Conservation (phyloP, 1,140 invertebrate genomes). For the Episyrphus balteatus region DNA sequence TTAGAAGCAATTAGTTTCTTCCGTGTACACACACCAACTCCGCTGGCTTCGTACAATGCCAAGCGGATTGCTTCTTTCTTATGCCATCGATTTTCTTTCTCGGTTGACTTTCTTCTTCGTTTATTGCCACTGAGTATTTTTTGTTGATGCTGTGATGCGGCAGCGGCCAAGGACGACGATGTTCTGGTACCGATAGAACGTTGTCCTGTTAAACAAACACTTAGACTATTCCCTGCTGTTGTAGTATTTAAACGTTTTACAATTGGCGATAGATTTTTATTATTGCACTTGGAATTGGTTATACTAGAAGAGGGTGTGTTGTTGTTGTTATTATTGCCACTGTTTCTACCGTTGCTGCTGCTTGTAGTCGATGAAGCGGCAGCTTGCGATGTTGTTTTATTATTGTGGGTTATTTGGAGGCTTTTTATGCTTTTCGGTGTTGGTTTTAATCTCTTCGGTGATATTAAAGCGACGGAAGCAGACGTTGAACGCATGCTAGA, state of each 20-base stretch:
- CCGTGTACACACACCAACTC: too few relatives aligned
- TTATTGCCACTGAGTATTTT: background rate
- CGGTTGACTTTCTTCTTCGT: too few relatives aligned
- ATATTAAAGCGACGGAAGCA: background rate
- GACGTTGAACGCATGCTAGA: conserved; percentile 6
- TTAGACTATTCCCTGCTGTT: too few relatives aligned
- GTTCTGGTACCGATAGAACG: background rate
- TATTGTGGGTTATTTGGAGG: background rate
- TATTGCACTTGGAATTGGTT: background rate
- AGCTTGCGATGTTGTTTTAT: background rate
- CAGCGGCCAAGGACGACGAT: background rate
- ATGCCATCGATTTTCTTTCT: too few relatives aligned
- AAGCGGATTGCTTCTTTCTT: too few relatives aligned
- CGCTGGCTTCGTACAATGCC: too few relatives aligned
- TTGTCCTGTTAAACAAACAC: too few relatives aligned
- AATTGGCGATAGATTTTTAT: background rate
- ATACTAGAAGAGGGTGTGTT: background rate
- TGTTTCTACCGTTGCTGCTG: background rate
- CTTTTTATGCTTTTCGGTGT: background rate
- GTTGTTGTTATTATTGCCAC: background rate
- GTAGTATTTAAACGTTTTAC: background rate
- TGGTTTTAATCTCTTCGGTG: background rate
- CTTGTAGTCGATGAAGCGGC: too few relatives aligned
- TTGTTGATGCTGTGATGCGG: too few relatives aligned
- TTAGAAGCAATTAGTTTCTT: too few relatives aligned